phyloP scores from a whole-genome alignment of 2,113 vertebrate species.

The Alexandromys fortis region DNA sequence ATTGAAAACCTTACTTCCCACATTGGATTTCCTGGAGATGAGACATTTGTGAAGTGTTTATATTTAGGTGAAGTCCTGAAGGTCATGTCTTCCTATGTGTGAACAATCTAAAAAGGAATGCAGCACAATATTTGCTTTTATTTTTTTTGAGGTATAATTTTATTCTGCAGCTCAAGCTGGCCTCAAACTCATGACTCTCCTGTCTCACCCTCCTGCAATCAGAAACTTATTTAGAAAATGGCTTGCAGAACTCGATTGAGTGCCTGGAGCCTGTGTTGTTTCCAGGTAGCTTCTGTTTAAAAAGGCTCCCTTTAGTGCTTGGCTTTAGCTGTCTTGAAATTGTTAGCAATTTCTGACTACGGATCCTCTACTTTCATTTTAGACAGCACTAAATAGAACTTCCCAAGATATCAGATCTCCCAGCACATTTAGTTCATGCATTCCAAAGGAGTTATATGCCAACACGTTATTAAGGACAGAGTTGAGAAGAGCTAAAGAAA shows the following conservation, averaged over 20 bases:
- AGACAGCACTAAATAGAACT: not conserved
- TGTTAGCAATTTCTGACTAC: not conserved
- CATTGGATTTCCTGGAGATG: not conserved
- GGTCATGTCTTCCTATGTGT: not conserved
- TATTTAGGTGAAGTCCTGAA: not conserved
- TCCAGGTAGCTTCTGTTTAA: not conserved
- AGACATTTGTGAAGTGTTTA: not conserved
- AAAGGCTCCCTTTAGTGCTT: not conserved
- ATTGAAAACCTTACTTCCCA: not conserved
- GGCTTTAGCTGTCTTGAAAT: conserved; percentile 25
- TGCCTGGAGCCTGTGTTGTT: not conserved
- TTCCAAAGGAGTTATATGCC: not conserved
- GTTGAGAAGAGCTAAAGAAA: conserved; percentile 34
- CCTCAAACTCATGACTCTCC: no score
- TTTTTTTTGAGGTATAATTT: not conserved
- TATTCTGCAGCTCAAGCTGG: not conserved
- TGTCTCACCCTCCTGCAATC: not conserved
- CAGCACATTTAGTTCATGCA: not conserved
- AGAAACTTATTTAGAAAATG: not conserved
- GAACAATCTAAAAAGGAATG: not conserved
- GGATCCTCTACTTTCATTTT: not conserved
- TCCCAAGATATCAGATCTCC: not conserved
- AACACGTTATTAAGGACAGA: conserved; percentile 4
- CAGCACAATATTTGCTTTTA: not conserved
- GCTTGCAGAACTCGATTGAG: not conserved